Percentiles rank a stretch among this genome's conserved stretches.
phyloP scores from a whole-genome alignment of 2,113 vertebrate genomes.

The Plotosus lineatus region DNA sequence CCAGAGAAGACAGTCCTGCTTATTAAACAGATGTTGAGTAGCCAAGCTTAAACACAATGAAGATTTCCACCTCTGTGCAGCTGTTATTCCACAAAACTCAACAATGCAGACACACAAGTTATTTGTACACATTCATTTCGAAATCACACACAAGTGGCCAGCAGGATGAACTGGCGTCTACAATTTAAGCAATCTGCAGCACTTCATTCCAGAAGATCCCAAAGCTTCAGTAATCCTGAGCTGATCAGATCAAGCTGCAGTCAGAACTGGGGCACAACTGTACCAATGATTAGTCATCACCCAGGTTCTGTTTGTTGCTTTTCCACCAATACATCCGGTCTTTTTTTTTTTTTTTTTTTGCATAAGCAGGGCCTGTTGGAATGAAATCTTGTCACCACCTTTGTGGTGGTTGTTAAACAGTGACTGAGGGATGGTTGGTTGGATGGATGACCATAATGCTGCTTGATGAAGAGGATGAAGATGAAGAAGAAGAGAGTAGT shows the following conservation, averaged over 20 bases:
- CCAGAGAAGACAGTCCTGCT: conserved; percentile 28
- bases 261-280: conserved; percentile 26
- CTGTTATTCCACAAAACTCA: not conserved
- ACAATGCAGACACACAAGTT: not conserved
- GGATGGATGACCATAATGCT: no score
- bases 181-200: not conserved
- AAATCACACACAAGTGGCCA: not conserved
- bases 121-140: not conserved
- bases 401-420: conserved; percentile 30
- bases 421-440: conserved; percentile 9
- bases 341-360: no score
- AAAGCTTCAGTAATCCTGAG: not conserved
- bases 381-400: conserved; percentile 50
- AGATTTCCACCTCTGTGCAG: not conserved
- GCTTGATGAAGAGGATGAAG: no score
- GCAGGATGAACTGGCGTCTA: no score
- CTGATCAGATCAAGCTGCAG: conserved; percentile 13
- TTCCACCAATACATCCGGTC: conserved; percentile 55
- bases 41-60: conserved; percentile 3
- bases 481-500: conserved; percentile 24
- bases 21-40: conserved; percentile 40
- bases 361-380: conserved; percentile 56
- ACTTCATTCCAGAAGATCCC: not conserved
- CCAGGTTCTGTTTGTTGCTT: conserved; percentile 59
- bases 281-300: conserved; percentile 45